A percentile compares a stretch with the other conserved stretches of the same genome.
Evolutionary conservation across 2,113 vertebrate genomes (phyloP).

Genomic region (Toxotes chatareus): DNA sequence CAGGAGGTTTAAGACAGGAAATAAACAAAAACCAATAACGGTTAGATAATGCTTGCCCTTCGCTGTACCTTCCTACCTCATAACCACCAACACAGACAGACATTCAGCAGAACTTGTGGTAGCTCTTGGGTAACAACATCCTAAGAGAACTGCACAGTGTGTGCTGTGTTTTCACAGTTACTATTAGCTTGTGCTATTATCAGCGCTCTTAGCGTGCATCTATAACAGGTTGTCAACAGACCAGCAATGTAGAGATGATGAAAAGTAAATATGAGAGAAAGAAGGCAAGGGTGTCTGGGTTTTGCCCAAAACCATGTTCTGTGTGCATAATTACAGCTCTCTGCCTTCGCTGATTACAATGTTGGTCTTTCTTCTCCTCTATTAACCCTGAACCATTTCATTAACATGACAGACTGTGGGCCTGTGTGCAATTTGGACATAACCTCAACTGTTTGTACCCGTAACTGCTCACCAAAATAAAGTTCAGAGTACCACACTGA

Average conservation of each 20-base stretch:
- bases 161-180: constrained; percentile 53
- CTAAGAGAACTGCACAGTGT: constrained; percentile 42
- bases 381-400: constrained; percentile 79
- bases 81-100: constrained; percentile 70
- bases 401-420: constrained; percentile 75
- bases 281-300: constrained; percentile 67
- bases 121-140: constrained; percentile 55
- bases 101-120: constrained; percentile 40
- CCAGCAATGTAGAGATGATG: constrained; percentile 49
- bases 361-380: constrained; percentile 76
- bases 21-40: constrained; percentile 75
- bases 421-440: constrained; percentile 71
- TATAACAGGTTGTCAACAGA: constrained; percentile 63
- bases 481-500: constrained; percentile 31
- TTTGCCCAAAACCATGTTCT: constrained; percentile 74
- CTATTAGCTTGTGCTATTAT: constrained; percentile 47
- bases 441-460: constrained; percentile 70
- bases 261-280: constrained; percentile 67
- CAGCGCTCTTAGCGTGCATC: constrained; percentile 29
- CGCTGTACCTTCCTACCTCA: constrained; percentile 68
- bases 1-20: constrained; percentile 76
- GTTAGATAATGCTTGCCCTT: constrained; percentile 75
- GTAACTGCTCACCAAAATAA: constrained; percentile 60
- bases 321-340: constrained; percentile 75
- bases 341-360: constrained; percentile 74